Evolutionary conservation across 2,888 invertebrate species (phyloP), one percentile per base, ranked within the genome.

Genomic region (Agonopterix alstromeriana): DNA sequence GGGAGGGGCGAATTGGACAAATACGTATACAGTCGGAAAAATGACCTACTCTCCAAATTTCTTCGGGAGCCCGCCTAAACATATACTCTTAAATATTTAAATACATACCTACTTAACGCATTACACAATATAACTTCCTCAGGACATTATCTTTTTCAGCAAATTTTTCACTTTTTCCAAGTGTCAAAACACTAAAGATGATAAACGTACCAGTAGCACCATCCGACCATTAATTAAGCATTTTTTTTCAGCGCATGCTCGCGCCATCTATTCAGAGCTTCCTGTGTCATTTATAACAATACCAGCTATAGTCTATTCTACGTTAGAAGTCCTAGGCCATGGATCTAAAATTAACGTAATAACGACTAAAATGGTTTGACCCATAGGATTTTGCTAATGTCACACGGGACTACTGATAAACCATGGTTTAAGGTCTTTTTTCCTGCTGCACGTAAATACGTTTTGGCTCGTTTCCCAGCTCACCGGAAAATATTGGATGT

Each of bases 381-480:
- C 3, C 27, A 27, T 7, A 27, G 27, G 27, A 27, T 27, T 27
- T 27, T 5, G 27, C 27, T 5, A 27, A 27, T 27, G 5, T 27
- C 27, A 27, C 5, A 27, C 27, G 27, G 7, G 27, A 27, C 5
- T 27, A 58, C 67, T 70, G 66, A 69, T 70, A 72, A 73, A 71
- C 67, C 27, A 27, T 66, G 62, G 42, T 42, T 47, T 57, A 49
- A 49, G 50, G 53, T 48, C 48, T 56, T 65, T 67, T 69, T 68
- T 65, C 7, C 27, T 11, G 63, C 58, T 56, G 59, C 61, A 62
- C 65, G 67, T 70, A 73, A 73, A 73, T 73, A 72, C 67, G 69
- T 69, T 76, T 66, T 68, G 71, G 64, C 70, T 67, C 73, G 68
- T 63, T 67, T 64, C 67, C 69, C 59, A 70, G 73, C 66, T 72